These are phyloP conservation scores for Ostrea denselamellosa DNA, from an alignment of 1,140 invertebrate genomes.

Conservation along the genomic window DNA sequence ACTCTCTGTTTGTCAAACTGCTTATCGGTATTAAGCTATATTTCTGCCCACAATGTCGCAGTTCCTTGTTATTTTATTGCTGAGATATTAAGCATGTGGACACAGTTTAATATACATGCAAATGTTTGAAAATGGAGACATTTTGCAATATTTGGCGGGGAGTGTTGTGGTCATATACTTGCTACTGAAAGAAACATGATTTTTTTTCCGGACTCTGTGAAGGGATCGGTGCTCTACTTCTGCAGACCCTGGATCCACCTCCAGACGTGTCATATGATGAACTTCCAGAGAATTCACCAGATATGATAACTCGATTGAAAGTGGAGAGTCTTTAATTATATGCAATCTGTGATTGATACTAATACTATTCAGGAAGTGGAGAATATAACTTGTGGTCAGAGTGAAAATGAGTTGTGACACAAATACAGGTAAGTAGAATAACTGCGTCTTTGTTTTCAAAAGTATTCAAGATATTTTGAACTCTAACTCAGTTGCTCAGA, in stretches of 20 bases:
- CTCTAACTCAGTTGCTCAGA: not conserved
- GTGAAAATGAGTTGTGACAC: slow-evolving; percentile 17
- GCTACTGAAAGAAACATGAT: not conserved
- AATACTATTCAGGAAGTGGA: slow-evolving; percentile 30
- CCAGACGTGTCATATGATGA: slow-evolving; percentile 19
- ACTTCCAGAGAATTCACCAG: not conserved
- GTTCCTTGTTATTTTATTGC: no score
- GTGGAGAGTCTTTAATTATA: no score
- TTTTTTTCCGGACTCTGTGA: no score
- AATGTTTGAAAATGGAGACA: no score
- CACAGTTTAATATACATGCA: no score
- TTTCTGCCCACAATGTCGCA: no score
- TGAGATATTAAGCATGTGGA: no score
- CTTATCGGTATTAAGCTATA: no score
- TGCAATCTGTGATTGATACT: not conserved
- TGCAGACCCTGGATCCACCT: not conserved
- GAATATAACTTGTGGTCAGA: slow-evolving; percentile 28
- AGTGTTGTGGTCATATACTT: no score
- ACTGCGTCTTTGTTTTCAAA: slow-evolving; percentile 3
- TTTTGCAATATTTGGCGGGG: no score
- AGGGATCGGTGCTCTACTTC: slow-evolving; percentile 3
- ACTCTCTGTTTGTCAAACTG: no score
- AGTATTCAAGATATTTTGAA: not conserved
- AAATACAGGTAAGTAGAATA: slow-evolving; percentile 26
- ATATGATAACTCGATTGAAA: not conserved